Percentiles rank a stretch among this genome's conserved stretches.
Conservation (phyloP, 2,888 invertebrate species). For the Aporophyla lueneburgensis region DNA sequence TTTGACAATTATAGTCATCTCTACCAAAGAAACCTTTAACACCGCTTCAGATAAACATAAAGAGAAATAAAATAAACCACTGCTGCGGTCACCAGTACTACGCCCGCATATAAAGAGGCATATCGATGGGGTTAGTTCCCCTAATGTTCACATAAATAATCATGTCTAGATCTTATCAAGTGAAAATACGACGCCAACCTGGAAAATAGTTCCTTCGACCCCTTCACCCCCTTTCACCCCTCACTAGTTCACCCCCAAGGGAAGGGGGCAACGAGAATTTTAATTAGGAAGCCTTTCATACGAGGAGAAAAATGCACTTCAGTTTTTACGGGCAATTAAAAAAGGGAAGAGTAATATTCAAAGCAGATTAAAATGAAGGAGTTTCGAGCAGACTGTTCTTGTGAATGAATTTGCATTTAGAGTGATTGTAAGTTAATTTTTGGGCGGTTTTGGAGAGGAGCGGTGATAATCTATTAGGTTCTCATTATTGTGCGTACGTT, state of each 20-base stretch:
- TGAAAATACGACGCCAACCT: conserved; percentile 87
- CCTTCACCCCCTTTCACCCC: conserved; percentile 58
- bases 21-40: neutral
- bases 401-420: conserved; percentile 60
- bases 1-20: neutral
- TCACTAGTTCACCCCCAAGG: conserved; percentile 53
- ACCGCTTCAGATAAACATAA: conserved; percentile 3
- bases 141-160: conserved; percentile 89
- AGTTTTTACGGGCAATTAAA: conserved; percentile 64
- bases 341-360: conserved; percentile 48
- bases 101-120: conserved; percentile 84
- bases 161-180: conserved; percentile 89
- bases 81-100: conserved; percentile 70
- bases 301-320: conserved; percentile 70
- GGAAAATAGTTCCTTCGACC: conserved; percentile 83
- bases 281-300: conserved; percentile 81
- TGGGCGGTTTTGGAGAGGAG: conserved; percentile 5
- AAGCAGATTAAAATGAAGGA: conserved; percentile 61
- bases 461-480: conserved; percentile 36
- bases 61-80: conserved; percentile 46
- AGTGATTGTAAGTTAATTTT: conserved; percentile 48
- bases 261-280: conserved; percentile 77
- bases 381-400: conserved; percentile 43
- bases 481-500: conserved; percentile 1
- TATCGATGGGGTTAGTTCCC: conserved; percentile 89